Percentiles rank a stretch among this genome's conserved stretches.
Evolutionary conservation across 2,113 vertebrate species (phyloP).

Genomic region (Myiozetetes cayanensis): DNA sequence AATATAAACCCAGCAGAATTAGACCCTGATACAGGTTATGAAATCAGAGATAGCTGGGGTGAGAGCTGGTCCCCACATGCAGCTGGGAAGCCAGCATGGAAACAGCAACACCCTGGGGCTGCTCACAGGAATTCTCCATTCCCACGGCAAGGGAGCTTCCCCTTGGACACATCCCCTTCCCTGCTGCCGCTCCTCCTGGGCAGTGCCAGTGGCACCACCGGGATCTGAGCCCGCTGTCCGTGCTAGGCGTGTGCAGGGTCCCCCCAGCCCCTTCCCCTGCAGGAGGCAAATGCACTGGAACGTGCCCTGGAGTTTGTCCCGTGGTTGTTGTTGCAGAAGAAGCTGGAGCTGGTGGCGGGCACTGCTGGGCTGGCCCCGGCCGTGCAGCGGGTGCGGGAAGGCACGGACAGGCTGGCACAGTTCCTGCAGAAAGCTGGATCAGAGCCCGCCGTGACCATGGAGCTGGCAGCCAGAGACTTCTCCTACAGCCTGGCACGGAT

Average conservation of each 20-base stretch:
- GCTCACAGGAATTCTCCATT: background rate
- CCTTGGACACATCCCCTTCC: background rate
- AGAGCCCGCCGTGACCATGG: constrained; percentile 22
- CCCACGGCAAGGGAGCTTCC: background rate
- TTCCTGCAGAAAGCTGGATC: constrained; percentile 50
- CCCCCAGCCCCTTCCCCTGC: background rate
- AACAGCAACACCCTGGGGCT: fast-evolving
- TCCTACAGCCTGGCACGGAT: constrained; percentile 78
- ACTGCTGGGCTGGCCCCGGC: constrained; percentile 35
- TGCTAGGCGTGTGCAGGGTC: background rate
- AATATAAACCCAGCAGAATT: fast-evolving
- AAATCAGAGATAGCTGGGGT: fast-evolving
- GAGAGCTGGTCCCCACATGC: fast-evolving
- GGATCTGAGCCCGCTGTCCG: no score
- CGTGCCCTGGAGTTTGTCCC: fast-evolving
- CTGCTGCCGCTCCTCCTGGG: background rate
- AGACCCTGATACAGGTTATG: background rate
- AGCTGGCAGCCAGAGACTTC: constrained; percentile 81
- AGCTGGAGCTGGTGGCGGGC: constrained; percentile 52
- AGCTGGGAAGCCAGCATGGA: background rate
- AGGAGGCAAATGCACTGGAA: fast-evolving
- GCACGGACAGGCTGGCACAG: constrained; percentile 53
- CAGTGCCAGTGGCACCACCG: background rate
- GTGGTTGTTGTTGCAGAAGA: constrained; percentile 49
- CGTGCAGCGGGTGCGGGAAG: background rate